Percentiles rank a stretch among this genome's conserved stretches.
phyloP scores from a whole-genome alignment of 2,797 vertebrate species.

The Hyperoplus lanceolatus region DNA sequence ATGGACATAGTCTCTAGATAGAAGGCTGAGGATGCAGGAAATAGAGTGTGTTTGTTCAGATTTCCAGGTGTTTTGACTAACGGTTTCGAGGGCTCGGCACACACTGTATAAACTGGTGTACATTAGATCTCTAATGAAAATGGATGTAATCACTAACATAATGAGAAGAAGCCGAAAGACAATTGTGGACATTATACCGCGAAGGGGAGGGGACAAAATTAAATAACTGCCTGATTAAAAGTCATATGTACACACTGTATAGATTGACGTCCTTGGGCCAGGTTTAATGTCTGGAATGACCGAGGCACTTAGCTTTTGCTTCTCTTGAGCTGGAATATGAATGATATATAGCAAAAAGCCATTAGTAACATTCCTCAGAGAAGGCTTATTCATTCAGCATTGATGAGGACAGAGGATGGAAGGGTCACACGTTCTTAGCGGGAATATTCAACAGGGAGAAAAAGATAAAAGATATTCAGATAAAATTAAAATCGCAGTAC shows the following conservation, averaged over 20 bases:
- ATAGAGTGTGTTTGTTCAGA: not conserved
- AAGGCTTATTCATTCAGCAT: constrained; percentile 52
- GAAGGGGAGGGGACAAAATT: too few species aligned
- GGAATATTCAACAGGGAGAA: constrained; percentile 40
- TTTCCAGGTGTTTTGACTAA: constrained; percentile 26
- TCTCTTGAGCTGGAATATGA: constrained; percentile 44
- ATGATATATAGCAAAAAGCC: constrained; percentile 59
- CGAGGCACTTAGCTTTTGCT: constrained; percentile 35
- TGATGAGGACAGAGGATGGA: constrained; percentile 44
- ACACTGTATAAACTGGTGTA: constrained; percentile 4
- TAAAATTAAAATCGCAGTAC: constrained; percentile 30
- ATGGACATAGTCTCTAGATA: constrained; percentile 24
- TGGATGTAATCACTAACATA: constrained; percentile 3
- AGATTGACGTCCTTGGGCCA: constrained; percentile 20
- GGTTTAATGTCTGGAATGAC: constrained; percentile 38
- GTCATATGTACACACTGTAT: not conserved
- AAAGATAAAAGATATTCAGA: constrained; percentile 34
- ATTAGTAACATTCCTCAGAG: constrained; percentile 55
- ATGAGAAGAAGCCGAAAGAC: constrained; percentile 8
- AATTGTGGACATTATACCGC: not conserved
- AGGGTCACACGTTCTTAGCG: constrained; percentile 22
- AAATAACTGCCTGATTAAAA: constrained; percentile 18
- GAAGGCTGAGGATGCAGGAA: constrained; percentile 12
- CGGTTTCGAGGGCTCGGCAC: not conserved
- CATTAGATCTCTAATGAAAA: constrained; percentile 9